These are phyloP conservation scores for Chelonus insularis DNA, from an alignment of 1,140 invertebrate species.

Conservation along the genomic window DNA sequence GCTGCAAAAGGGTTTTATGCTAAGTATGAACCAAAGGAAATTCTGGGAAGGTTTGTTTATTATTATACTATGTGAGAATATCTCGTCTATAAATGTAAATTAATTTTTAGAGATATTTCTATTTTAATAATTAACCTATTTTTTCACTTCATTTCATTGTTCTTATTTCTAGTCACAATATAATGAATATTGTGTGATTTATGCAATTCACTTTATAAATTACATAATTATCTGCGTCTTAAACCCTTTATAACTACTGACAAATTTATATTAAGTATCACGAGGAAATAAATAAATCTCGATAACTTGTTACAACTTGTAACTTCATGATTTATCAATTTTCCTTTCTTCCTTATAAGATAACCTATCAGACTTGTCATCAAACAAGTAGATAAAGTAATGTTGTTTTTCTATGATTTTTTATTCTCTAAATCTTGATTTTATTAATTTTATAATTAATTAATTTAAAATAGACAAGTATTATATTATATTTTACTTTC, in stretches of 20 bases:
- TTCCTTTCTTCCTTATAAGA: neutral
- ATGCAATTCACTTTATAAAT: neutral
- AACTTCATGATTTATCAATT: neutral
- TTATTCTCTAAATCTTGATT: too few species aligned
- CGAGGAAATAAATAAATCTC: conserved; percentile 13
- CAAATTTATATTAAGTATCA: neutral
- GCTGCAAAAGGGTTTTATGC: conserved; percentile 94
- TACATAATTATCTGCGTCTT: conserved; percentile 11
- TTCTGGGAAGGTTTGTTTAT: conserved; percentile 84
- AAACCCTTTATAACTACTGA: neutral
- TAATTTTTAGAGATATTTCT: neutral
- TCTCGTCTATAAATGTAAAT: too few species aligned
- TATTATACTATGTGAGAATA: too few species aligned
- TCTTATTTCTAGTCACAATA: too few species aligned
- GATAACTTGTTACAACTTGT: neutral
- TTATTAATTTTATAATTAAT: neutral
- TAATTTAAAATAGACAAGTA: neutral
- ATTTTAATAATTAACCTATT: too few species aligned
- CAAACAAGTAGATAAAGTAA: too few species aligned
- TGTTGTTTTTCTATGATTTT: too few species aligned
- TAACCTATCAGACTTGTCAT: neutral
- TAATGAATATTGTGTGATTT: neutral
- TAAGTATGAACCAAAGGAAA: conserved; percentile 97
- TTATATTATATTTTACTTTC: conserved; percentile 37
- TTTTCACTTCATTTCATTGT: too few species aligned